Evolutionary conservation across 2,113 vertebrate genomes (phyloP).

Genomic region (Ahaetulla prasina): DNA sequence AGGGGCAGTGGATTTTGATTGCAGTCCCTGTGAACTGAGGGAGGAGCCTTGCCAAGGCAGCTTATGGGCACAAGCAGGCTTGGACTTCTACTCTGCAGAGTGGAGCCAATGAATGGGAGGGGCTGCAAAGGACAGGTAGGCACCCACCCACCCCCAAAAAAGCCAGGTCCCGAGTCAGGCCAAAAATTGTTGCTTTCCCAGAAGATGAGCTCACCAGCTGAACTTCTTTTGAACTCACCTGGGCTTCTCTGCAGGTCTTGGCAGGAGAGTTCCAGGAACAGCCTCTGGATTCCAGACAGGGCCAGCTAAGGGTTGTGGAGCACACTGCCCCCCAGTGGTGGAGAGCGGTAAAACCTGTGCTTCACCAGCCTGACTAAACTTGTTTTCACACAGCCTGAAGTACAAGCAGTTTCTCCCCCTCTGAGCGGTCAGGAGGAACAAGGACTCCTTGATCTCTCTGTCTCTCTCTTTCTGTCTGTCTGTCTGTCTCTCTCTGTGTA

Average conservation of each 20-base stretch:
- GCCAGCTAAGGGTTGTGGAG: not conserved
- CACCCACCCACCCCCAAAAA: not conserved
- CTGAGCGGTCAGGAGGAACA: not conserved
- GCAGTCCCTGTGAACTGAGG: too few species aligned
- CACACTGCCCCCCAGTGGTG: not conserved
- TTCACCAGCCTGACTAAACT: not conserved
- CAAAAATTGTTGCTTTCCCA: too few species aligned
- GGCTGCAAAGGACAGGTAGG: not conserved
- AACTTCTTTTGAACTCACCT: not conserved
- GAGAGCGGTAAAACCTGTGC: not conserved
- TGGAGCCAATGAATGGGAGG: not conserved
- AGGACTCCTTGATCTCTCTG: not conserved
- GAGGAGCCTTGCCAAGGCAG: too few species aligned
- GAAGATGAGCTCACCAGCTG: too few species aligned
- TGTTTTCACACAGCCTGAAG: not conserved
- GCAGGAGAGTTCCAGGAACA: not conserved
- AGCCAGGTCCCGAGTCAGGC: too few species aligned
- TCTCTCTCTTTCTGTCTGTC: not conserved
- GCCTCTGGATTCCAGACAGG: not conserved
- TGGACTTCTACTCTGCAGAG: not conserved
- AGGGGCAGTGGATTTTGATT: too few species aligned
- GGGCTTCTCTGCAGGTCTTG: not conserved
- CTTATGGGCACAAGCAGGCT: not conserved
- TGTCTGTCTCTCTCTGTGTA: too few species aligned
- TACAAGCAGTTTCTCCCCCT: not conserved